Conservation (phyloP, 2,888 invertebrate species). For the Coelopa pilipes region DNA sequence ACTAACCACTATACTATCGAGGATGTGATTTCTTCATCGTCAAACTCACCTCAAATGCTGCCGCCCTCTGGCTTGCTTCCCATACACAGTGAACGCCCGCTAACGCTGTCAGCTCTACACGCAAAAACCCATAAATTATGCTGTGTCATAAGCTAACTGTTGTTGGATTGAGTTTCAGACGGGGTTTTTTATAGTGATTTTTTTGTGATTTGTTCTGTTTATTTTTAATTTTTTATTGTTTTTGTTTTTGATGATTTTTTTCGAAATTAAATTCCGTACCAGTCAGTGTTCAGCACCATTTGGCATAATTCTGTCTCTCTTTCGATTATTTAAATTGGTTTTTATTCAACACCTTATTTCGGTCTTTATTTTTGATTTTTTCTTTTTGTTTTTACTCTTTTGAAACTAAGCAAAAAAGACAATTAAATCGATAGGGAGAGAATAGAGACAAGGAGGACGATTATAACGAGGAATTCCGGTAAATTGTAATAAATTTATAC, state of each 20-base stretch:
- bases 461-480: neutral
- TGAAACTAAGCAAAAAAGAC: neutral
- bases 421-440: neutral
- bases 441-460: neutral
- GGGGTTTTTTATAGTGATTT: no score
- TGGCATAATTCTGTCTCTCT: neutral
- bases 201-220: no score
- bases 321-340: slow-evolving; percentile 7
- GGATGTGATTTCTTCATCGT: slow-evolving; percentile 42
- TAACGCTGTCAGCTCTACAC: neutral
- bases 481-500: no score
- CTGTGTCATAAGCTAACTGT: neutral
- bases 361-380: neutral
- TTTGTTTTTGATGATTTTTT: neutral
- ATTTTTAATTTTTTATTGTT: no score
- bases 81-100: neutral
- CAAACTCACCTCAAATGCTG: neutral
- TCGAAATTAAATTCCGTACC: slow-evolving; percentile 40
- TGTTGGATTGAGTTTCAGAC: neutral
- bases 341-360: neutral
- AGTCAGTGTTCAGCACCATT: slow-evolving; percentile 43
- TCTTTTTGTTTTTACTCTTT: neutral
- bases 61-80: neutral
- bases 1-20: slow-evolving; percentile 65
- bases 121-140: slow-evolving; percentile 21